Conservation (phyloP, 2,888 invertebrate species). For the Drosophila merina region DNA sequence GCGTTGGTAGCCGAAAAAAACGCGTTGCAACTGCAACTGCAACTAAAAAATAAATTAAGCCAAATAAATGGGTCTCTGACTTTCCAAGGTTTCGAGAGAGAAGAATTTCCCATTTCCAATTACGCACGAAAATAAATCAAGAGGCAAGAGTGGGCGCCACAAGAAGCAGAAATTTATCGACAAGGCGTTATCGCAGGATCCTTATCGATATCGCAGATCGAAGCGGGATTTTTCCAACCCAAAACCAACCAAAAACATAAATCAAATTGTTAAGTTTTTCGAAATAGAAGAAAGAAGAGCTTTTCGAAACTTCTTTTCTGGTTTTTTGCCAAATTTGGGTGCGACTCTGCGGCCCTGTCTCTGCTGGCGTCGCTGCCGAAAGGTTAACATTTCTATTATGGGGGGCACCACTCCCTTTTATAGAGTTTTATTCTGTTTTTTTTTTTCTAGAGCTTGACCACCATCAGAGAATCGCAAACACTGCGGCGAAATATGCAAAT, state of each 20-base stretch:
- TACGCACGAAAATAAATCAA: slow-evolving; percentile 33
- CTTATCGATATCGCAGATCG: slow-evolving; percentile 12
- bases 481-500: slow-evolving; percentile 74
- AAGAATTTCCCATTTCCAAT: slow-evolving; percentile 16
- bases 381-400: slow-evolving; percentile 82
- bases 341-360: slow-evolving; percentile 18
- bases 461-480: slow-evolving; percentile 33
- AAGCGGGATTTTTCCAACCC: not conserved
- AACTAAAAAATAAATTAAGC: slow-evolving; percentile 20
- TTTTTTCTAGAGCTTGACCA: slow-evolving; percentile 33
- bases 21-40: slow-evolving; percentile 8
- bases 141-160: slow-evolving; percentile 16
- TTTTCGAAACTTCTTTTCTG: too few relatives aligned
- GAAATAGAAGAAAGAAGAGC: not conserved
- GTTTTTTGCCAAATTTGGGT: slow-evolving; percentile 15
- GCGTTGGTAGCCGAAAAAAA: slow-evolving; percentile 32
- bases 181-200: slow-evolving; percentile 10
- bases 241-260: too few relatives aligned
- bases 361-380: slow-evolving; percentile 31
- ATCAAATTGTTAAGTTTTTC: not conserved
- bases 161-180: not conserved
- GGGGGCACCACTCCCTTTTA: slow-evolving; percentile 57
- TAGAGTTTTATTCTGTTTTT: slow-evolving; percentile 6
- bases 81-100: not conserved
- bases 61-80: slow-evolving; percentile 24